Conservation (phyloP, 2,113 vertebrate genomes). For the Maccullochella peelii region DNA sequence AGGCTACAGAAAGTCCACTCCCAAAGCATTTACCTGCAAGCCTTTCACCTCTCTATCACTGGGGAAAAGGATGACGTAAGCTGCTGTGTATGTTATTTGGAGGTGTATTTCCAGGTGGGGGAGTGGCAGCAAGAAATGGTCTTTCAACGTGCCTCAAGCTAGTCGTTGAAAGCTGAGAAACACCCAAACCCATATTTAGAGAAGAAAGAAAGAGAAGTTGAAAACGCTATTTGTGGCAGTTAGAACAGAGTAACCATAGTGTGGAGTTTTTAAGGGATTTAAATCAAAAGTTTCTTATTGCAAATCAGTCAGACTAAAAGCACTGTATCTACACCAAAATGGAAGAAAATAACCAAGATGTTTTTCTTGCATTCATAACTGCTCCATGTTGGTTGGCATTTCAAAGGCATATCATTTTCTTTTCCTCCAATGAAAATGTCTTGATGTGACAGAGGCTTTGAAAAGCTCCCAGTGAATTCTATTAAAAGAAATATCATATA, state of each 20-base stretch:
- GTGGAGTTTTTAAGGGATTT: constrained; percentile 31
- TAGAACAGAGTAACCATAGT: constrained; percentile 17
- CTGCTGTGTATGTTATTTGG: constrained; percentile 34
- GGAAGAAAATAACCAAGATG: constrained; percentile 9
- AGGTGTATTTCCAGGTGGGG: constrained; percentile 49
- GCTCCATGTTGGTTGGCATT: constrained; percentile 58
- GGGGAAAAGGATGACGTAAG: constrained; percentile 36
- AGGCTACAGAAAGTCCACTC: constrained; percentile 5
- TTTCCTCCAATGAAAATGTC: constrained; percentile 60
- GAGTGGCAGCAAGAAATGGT: constrained; percentile 43
- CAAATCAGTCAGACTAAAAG: neutral
- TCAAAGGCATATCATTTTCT: constrained; percentile 69
- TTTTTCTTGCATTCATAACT: constrained; percentile 38
- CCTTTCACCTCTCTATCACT: constrained; percentile 25
- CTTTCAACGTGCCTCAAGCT: constrained; percentile 56
- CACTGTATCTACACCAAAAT: neutral
- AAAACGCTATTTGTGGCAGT: constrained; percentile 42
- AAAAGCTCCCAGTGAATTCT: constrained; percentile 69
- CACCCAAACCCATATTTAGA: constrained; percentile 66
- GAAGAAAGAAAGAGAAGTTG: constrained; percentile 49
- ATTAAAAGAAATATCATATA: constrained; percentile 71
- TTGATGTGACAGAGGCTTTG: constrained; percentile 57
- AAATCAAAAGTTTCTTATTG: constrained; percentile 28
- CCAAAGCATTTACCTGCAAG: constrained; percentile 11
- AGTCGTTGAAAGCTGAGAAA: constrained; percentile 64